Conservation (phyloP, 2,797 vertebrate species). For the Hippoglossus hippoglossus region DNA sequence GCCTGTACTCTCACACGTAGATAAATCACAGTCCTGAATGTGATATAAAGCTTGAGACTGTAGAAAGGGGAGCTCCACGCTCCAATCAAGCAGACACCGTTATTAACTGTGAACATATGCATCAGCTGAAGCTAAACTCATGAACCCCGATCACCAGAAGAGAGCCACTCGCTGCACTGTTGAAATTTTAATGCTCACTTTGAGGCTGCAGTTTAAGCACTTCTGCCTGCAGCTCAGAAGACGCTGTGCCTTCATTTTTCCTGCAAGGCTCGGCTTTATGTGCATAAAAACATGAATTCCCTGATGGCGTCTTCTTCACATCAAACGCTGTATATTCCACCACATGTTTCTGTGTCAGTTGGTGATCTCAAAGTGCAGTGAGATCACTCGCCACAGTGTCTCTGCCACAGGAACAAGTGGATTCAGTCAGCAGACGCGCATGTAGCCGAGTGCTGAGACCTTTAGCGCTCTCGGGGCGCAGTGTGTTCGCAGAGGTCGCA, state of each 20-base stretch:
- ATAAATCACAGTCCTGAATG: constrained; percentile 11
- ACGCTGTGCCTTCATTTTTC: not conserved
- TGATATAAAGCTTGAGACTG: constrained; percentile 1
- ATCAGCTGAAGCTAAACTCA: constrained; percentile 30
- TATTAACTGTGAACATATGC: constrained; percentile 5
- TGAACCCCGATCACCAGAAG: constrained; percentile 23
- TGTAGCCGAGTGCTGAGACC: constrained; percentile 19
- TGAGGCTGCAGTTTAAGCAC: constrained; percentile 24
- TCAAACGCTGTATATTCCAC: not conserved
- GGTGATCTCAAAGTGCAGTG: not conserved
- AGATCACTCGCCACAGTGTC: not conserved
- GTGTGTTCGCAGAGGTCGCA: constrained; percentile 38
- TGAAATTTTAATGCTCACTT: constrained; percentile 36
- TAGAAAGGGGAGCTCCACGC: constrained; percentile 3
- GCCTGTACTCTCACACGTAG: not conserved
- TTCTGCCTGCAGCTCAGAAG: constrained; percentile 18
- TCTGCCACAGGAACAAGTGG: constrained; percentile 4
- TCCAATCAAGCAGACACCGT: not conserved
- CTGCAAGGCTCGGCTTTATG: not conserved
- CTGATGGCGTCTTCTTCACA: not conserved
- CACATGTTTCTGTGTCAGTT: not conserved
- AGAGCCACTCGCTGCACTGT: constrained; percentile 4
- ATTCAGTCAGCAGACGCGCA: constrained; percentile 7
- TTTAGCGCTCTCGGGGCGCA: not conserved
- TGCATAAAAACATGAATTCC: constrained; percentile 11